Conservation (phyloP, 23 tunicate species). For the Ascidia mentula region DNA sequence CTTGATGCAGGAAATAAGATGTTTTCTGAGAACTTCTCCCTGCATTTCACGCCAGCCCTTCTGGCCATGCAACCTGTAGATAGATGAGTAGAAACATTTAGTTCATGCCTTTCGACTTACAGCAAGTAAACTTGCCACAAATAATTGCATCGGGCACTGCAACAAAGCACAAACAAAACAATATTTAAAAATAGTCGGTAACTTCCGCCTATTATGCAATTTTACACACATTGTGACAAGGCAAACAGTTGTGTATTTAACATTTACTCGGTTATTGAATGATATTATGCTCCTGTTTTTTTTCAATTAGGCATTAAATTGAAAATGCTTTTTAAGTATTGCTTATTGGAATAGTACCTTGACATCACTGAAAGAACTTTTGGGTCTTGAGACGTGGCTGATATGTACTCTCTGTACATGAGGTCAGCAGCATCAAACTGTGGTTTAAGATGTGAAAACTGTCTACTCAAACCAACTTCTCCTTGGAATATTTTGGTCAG, state of each 20-base stretch:
- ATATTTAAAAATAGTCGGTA: too few species aligned
- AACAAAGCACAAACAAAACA: too few species aligned
- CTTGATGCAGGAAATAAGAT: constrained; percentile 42
- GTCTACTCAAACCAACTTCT: constrained; percentile 21
- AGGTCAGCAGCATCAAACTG: constrained; percentile 39
- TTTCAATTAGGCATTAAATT: too few species aligned
- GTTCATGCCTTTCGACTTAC: too few species aligned
- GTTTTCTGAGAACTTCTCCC: constrained; percentile 79
- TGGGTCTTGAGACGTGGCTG: constrained; percentile 61
- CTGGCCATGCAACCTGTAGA: constrained; percentile 76
- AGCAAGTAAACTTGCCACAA: too few species aligned
- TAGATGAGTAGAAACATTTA: not conserved
- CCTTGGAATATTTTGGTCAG: constrained; percentile 62
- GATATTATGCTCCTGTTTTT: too few species aligned
- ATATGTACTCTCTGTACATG: constrained; percentile 69
- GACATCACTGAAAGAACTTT: constrained; percentile 89
- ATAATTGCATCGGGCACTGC: too few species aligned
- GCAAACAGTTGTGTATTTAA: too few species aligned
- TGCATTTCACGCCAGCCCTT: constrained; percentile 89
- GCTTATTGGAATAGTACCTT: constrained; percentile 64
- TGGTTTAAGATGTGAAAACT: constrained; percentile 21
- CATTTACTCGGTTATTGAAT: too few species aligned
- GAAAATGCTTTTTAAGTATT: too few species aligned
- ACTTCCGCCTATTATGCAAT: too few species aligned
- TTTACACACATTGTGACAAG: too few species aligned